Base-by-base conservation (phyloP, 2,113 vertebrate genomes). In the Herpetotheres cachinnans region DNA sequence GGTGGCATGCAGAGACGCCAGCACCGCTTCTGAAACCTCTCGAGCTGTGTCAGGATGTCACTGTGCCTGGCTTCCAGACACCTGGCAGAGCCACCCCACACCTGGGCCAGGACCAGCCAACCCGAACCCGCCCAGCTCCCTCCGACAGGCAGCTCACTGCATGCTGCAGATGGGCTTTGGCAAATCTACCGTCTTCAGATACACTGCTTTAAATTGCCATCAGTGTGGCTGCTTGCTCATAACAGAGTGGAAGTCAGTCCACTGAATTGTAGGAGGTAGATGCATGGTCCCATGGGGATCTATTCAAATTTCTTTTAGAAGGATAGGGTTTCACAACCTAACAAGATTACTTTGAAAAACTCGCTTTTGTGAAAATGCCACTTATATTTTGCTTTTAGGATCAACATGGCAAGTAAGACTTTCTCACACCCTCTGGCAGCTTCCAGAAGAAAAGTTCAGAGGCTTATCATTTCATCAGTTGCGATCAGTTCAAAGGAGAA, bases 391-490 rank as follows among this genome's bases (percentile, higher is more conserved):
- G 70, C 88, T 90, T 74, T 50, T 55, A 84, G 67, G 84, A 94
- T 90, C 88, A 93, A 93, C 84, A 61, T 2, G 25, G 78, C 55
- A 93, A 94, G 44, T n/a, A 86, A 92, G 87, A 77, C 81, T 94
- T 97, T 93, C 88, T 95, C 89, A 89, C 77, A 70, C 66, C 66
- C 93, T 79, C 94, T 18, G n/a, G 87, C 74, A 94, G 58, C 72
- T 97, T 92, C 95, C 70, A 76, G 86, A 72, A 56, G 52, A 89
- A 82, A 96, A 93, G 82, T 96, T 95, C 69, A 94, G 77, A 86
- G 74, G 76, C 46, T 93, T 67, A 77, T 83, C 1, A 71, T 93
- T 94, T 94, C 65, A 93, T 69, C 86, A 94, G 70, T 1, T 92
- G 65, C 62, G 27, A 70, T 65, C 89, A 83, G 46, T 77, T 90